phyloP scores from a whole-genome alignment of 2,888 invertebrate species.

The Bugulina stolonifera region DNA sequence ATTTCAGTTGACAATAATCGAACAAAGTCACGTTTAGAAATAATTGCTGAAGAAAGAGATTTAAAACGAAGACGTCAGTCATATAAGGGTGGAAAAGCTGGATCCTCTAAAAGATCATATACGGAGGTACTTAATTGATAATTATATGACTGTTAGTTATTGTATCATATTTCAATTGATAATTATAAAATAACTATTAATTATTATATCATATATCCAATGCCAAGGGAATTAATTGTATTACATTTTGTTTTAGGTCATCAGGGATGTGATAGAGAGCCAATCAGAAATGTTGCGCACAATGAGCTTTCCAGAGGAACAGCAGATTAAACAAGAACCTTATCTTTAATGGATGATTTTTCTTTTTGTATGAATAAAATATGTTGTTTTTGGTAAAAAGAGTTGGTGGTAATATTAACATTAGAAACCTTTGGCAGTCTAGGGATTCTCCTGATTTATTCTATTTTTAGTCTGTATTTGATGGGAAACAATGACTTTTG shows the following conservation, averaged over 20 bases:
- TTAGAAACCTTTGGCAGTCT: too few relatives aligned
- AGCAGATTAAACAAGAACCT: neutral
- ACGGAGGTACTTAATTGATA: too few relatives aligned
- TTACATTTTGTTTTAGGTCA: constrained; percentile 1
- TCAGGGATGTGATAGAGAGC: constrained; percentile 5
- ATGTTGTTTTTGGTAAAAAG: too few relatives aligned
- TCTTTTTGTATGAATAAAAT: neutral
- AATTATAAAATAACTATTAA: too few relatives aligned
- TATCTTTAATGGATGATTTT: neutral
- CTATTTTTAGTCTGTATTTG: too few relatives aligned
- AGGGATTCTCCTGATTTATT: too few relatives aligned
- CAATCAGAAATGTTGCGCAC: constrained; percentile 7
- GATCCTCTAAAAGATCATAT: constrained; percentile 11
- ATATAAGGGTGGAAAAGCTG: constrained; percentile 22
- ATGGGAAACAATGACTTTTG: too few relatives aligned
- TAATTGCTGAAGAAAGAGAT: constrained; percentile 18
- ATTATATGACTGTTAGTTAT: too few relatives aligned
- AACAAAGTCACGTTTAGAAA: neutral
- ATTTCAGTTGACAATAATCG: neutral
- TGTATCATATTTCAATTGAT: too few relatives aligned
- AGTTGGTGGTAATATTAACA: too few relatives aligned
- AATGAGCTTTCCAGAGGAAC: neutral
- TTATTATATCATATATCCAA: too few relatives aligned
- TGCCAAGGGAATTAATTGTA: too few relatives aligned
- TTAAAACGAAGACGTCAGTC: constrained; percentile 12